Conservation (phyloP, 2,888 invertebrate genomes). For the Drosophila crucigera region DNA sequence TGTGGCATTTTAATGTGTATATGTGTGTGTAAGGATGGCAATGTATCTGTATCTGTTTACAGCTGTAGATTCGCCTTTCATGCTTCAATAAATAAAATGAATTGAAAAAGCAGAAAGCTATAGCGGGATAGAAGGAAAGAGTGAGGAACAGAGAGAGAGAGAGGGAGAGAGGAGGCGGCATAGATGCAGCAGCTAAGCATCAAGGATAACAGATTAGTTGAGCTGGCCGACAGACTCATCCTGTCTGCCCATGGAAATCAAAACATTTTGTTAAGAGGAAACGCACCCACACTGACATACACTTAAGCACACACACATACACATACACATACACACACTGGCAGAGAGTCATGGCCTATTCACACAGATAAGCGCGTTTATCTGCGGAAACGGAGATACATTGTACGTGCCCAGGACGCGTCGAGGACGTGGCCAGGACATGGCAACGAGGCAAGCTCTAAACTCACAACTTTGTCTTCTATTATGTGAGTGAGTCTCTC, state of each 20-base stretch:
- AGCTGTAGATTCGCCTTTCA: conserved; percentile 65
- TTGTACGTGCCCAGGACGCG: conserved; percentile 67
- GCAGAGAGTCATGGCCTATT: conserved; percentile 56
- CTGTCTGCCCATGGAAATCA: conserved; percentile 73
- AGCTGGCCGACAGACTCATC: conserved; percentile 60
- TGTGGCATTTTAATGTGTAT: conserved; percentile 20
- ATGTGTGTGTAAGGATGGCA: conserved; percentile 14
- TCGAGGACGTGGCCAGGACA: conserved; percentile 68
- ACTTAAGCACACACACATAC: conserved; percentile 1
- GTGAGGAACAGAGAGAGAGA: not conserved
- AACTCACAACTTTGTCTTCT: conserved; percentile 63
- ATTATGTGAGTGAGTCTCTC: conserved; percentile 16
- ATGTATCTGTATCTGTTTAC: conserved; percentile 58
- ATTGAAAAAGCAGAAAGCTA: conserved; percentile 67
- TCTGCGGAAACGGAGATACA: conserved; percentile 78
- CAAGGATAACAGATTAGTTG: conserved; percentile 79
- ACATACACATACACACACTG: conserved; percentile 1
- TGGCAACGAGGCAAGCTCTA: conserved; percentile 51
- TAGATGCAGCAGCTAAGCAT: conserved; percentile 29
- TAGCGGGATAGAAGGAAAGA: not conserved
- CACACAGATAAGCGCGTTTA: conserved; percentile 76
- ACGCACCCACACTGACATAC: conserved; percentile 42
- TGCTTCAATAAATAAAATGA: conserved; percentile 81
- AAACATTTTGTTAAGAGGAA: conserved; percentile 80
- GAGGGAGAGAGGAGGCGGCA: not conserved